Conservation (phyloP, 64 coral and sea anemone genomes). For the Pocillopora damicornis region DNA sequence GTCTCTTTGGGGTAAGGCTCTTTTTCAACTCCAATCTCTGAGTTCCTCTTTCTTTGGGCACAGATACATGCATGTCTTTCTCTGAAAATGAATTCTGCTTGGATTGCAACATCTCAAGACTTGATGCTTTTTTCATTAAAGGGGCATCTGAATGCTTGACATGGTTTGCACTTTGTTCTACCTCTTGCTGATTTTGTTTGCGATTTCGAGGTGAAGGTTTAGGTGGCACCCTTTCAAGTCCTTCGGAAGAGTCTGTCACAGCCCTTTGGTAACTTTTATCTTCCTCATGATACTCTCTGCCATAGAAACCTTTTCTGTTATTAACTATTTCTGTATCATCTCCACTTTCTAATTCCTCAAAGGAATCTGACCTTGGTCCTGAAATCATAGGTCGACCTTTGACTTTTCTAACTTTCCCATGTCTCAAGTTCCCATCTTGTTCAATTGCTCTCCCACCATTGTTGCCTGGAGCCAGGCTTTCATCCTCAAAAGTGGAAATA, state of each 20-base stretch:
- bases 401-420: background rate
- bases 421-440: constrained; percentile 21
- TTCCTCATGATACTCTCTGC: background rate
- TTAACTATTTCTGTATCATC: background rate
- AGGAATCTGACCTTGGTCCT: constrained; percentile 8
- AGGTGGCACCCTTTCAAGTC: background rate
- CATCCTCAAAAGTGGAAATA: constrained; percentile 11
- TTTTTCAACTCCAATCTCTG: constrained; percentile 1
- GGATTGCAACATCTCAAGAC: constrained; percentile 5
- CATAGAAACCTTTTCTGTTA: background rate
- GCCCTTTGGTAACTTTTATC: background rate
- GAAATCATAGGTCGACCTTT: constrained; percentile 9
- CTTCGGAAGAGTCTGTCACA: background rate
- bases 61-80: background rate
- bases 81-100: background rate
- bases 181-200: background rate
- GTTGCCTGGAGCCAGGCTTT: background rate
- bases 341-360: constrained; percentile 8
- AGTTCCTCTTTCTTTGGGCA: background rate
- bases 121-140: constrained; percentile 6
- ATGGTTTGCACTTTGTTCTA: background rate
- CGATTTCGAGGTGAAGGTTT: background rate
- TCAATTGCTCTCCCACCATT: background rate
- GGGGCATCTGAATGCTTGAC: constrained; percentile 10
- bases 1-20: constrained; percentile 39